Base-by-base conservation (phyloP, 2,888 invertebrate genomes). In the Tachina grossa region DNA sequence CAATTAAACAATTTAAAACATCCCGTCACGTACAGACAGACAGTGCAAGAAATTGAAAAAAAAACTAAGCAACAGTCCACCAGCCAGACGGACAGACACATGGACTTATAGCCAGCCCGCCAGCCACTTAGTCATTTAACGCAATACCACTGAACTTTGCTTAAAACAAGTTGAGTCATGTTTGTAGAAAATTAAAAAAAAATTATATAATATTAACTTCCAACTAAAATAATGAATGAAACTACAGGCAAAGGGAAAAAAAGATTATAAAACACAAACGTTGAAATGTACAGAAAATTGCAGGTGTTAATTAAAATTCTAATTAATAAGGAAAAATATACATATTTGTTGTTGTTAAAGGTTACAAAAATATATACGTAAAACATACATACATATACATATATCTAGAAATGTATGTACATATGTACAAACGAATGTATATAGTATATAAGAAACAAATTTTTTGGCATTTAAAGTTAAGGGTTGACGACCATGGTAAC, bases 1-100 rank as follows among this genome's bases (percentile, higher is more conserved):
- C 90, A 90, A 90, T 89, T 89, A 88, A 89, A 89, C 89, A 89
- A 89, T 90, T 89, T 88, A 89, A 90, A 88, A 91, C 90, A 91
- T 91, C 91, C 91, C 91, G 91, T 91, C 91, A 91, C 91, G 91
- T 91, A 84, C 65, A 77, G 75, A 63, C 82, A 78, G 84, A 81
- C 81, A 66, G 19, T 49, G 47, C 19, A 77, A 68, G 57, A 57
- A 47, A 43, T 76, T 16, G 45, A 65, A 59, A 59, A 78, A 72
- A 83, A 49, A 66, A 84, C 31, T 31, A 14, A 77, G 16, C 53
- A 47, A 41, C 49, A 19, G 43, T 16, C 22, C 11, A 49, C 14
- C 19, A 49, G 13, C 1, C 59, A 22, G 39, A n/a, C 47, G 14
- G 47, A 49, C 13, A 14, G 47, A 53, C 19, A 31, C 3, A 31